A percentile compares a stretch with the other conserved stretches of the same genome.
Conservation (phyloP, 2,113 vertebrate species). For the Varanus komodoensis region DNA sequence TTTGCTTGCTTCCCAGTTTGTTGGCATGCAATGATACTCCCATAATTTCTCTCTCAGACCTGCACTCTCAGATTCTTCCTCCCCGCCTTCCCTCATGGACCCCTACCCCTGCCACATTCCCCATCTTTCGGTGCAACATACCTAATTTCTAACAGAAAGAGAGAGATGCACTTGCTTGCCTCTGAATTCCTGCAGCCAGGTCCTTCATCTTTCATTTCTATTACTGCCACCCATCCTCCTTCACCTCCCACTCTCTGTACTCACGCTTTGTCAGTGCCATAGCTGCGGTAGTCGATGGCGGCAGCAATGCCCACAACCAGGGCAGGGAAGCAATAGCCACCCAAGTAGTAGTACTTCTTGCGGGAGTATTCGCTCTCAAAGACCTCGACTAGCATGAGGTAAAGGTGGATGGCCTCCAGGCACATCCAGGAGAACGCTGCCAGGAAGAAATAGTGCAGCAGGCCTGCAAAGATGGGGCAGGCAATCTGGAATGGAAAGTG, state of each 20-base stretch:
- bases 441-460: constrained; percentile 95
- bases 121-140: neutral
- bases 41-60: neutral
- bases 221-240: neutral
- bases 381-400: constrained; percentile 93
- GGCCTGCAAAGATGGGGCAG: constrained; percentile 91
- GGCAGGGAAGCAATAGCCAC: constrained; percentile 92
- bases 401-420: constrained; percentile 93
- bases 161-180: too few species aligned
- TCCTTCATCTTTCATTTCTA: neutral
- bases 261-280: constrained; percentile 94
- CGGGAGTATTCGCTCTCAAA: constrained; percentile 92
- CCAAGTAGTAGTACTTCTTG: constrained; percentile 94
- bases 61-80: neutral
- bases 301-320: constrained; percentile 93
- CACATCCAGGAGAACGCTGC: constrained; percentile 95
- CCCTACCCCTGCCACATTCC: neutral
- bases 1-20: neutral
- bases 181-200: neutral
- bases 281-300: constrained; percentile 94
- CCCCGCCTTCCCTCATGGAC: neutral
- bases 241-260: constrained; percentile 55
- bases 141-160: neutral
- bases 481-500: constrained; percentile 78
- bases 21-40: neutral